These are phyloP conservation scores for Griposia aprilina DNA, from an alignment of 2,888 invertebrate species.

Conservation along the genomic window DNA sequence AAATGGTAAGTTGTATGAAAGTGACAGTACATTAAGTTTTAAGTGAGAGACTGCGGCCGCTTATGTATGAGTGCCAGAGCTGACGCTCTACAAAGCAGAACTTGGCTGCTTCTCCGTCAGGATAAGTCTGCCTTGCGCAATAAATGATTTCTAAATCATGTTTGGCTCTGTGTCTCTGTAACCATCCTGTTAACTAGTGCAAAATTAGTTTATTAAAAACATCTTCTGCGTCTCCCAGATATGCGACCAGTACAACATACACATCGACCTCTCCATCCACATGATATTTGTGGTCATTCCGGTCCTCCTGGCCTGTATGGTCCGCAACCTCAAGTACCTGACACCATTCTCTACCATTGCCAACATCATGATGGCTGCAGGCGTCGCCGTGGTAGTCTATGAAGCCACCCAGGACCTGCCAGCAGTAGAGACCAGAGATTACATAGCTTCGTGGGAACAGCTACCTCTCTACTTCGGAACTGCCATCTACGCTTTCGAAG, in stretches of 20 bases:
- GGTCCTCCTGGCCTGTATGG: constrained; percentile 93
- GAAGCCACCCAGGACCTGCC: constrained; percentile 94
- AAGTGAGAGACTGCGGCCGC: neutral
- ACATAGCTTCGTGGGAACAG: constrained; percentile 91
- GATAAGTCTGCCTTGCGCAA: too few relatives aligned
- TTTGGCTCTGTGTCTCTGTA: neutral
- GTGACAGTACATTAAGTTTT: neutral
- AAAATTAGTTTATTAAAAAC: neutral
- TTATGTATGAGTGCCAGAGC: neutral
- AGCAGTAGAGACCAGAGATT: constrained; percentile 89
- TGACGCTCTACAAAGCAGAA: neutral
- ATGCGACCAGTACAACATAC: constrained; percentile 91
- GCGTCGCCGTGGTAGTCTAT: constrained; percentile 94
- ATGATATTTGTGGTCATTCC: constrained; percentile 94
- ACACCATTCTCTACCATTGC: constrained; percentile 98
- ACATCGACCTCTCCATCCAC: constrained; percentile 92
- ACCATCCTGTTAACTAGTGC: neutral
- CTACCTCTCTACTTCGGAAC: constrained; percentile 98
- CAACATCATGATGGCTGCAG: constrained; percentile 94
- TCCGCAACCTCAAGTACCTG: constrained; percentile 96
- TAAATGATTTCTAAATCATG: neutral
- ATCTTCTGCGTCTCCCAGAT: constrained; percentile 88
- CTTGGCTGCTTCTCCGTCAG: neutral
- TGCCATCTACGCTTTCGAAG: constrained; percentile 99
- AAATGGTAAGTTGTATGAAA: constrained; percentile 91